These are phyloP conservation scores for Palythoa heliodiscus DNA, from an alignment of 92 coral and sea anemone genomes.

Conservation along the genomic window DNA sequence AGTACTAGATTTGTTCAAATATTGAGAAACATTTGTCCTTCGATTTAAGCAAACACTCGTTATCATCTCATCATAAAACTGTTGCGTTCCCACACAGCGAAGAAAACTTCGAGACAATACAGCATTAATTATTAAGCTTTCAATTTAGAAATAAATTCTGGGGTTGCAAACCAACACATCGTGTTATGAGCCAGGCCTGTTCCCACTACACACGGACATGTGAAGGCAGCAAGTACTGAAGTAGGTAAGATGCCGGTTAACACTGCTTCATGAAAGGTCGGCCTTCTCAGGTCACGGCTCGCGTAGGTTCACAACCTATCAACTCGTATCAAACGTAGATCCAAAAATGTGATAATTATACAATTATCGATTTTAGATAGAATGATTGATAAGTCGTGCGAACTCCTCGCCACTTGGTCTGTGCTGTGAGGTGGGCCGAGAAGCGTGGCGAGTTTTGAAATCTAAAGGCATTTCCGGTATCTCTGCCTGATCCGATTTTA, in stretches of 20 bases:
- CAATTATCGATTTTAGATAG: conserved; percentile 99
- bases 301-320: conserved; percentile 82
- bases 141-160: conserved; percentile 81
- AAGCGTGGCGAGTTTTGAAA: conserved; percentile 65
- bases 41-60: conserved; percentile 71
- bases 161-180: conserved; percentile 88
- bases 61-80: conserved; percentile 67
- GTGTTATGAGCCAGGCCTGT: conserved; percentile 58
- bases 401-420: conserved; percentile 61
- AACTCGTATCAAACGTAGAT: conserved; percentile 89
- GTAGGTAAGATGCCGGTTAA: conserved; percentile 31
- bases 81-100: conserved; percentile 53
- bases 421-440: conserved; percentile 61
- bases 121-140: conserved; percentile 84
- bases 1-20: conserved; percentile 66
- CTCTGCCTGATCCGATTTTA: conserved; percentile 61
- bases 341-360: conserved; percentile 97
- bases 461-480: conserved; percentile 86
- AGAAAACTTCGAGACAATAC: conserved; percentile 74
- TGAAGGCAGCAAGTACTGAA: not conserved
- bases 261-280: conserved; percentile 12
- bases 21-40: conserved; percentile 78
- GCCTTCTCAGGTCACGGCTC: conserved; percentile 50
- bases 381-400: conserved; percentile 84
- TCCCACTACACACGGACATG: conserved; percentile 1